Evolutionary conservation across 2,888 invertebrate species (phyloP).

Genomic region (Ennomos erosarius): DNA sequence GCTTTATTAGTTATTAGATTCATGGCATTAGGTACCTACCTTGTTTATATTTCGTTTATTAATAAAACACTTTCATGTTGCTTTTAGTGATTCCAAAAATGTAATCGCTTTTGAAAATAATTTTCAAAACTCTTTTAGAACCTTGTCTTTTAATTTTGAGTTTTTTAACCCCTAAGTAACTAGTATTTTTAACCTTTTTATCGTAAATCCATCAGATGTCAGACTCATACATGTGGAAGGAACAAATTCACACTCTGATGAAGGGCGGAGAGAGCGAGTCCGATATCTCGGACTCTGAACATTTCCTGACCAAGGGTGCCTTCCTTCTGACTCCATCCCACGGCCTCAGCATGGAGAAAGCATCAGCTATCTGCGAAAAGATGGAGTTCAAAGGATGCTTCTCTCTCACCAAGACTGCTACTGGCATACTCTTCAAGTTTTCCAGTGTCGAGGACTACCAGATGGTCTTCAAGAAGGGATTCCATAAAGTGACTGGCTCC

Average conservation of each 20-base stretch:
- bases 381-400: constrained; percentile 95
- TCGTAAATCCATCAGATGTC: constrained; percentile 66
- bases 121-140: constrained; percentile 5
- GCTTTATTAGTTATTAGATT: too few relatives aligned
- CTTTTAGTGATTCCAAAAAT: too few relatives aligned
- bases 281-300: constrained; percentile 90
- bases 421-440: constrained; percentile 95
- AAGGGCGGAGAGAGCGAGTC: constrained; percentile 92
- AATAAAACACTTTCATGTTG: too few relatives aligned
- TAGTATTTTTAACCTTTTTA: constrained; percentile 16
- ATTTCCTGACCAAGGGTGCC: constrained; percentile 93
- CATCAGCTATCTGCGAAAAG: constrained; percentile 94
- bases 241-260: constrained; percentile 84
- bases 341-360: constrained; percentile 94
- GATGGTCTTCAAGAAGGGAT: constrained; percentile 94
- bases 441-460: constrained; percentile 94
- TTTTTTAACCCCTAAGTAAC: neutral
- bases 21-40: too few relatives aligned
- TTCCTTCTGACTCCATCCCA: constrained; percentile 94
- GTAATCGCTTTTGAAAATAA: too few relatives aligned
- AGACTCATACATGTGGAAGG: constrained; percentile 82
- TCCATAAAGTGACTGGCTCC: constrained; percentile 94
- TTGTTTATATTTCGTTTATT: too few relatives aligned
- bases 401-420: constrained; percentile 94
- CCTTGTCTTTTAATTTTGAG: neutral